These are phyloP conservation scores for Amphiprion ocellaris DNA, from an alignment of 2,113 vertebrate genomes.

Conservation along the genomic window DNA sequence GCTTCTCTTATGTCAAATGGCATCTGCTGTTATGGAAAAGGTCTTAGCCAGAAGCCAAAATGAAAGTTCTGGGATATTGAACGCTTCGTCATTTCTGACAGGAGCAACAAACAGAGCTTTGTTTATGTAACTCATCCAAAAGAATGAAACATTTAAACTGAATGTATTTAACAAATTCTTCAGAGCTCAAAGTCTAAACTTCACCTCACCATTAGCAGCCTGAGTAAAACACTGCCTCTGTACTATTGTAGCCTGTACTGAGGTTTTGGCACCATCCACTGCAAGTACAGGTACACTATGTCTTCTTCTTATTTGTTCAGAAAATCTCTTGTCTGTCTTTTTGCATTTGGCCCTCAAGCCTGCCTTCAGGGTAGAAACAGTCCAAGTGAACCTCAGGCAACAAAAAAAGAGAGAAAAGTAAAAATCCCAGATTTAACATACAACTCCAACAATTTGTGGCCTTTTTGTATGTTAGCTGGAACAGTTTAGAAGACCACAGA, in stretches of 20 bases:
- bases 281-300: neutral
- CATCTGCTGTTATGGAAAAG: neutral
- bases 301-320: neutral
- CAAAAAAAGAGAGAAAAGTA: neutral
- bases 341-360: neutral
- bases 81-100: too few species aligned
- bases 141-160: neutral
- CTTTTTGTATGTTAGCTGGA: neutral
- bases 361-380: constrained; percentile 9
- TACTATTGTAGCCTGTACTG: neutral
- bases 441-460: neutral
- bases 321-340: neutral
- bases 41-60: too few species aligned
- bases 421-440: neutral
- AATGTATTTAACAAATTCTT: neutral
- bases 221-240: neutral
- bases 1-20: neutral
- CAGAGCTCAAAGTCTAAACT: neutral
- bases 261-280: neutral
- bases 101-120: neutral
- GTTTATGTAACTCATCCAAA: neutral
- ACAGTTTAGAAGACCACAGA: too few species aligned
- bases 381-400: constrained; percentile 23
- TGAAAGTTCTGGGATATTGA: too few species aligned
- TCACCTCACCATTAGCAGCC: neutral